These are phyloP conservation scores for Cistogaster globosa DNA, from an alignment of 2,888 invertebrate genomes.

Conservation along the genomic window DNA sequence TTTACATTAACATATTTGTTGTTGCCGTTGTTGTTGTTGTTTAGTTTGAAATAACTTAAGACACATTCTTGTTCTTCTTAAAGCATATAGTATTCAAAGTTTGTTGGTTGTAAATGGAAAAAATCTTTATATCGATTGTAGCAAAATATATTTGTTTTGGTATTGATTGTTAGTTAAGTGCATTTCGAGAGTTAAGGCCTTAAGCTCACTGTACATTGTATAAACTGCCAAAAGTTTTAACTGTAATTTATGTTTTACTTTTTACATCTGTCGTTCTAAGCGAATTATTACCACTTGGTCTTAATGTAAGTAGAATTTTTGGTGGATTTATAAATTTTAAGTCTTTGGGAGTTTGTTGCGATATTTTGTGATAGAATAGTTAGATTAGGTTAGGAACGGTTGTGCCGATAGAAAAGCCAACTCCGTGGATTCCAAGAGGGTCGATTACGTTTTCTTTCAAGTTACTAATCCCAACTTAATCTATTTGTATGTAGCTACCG, in stretches of 20 bases:
- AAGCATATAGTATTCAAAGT: constrained; percentile 5
- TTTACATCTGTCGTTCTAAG: not conserved
- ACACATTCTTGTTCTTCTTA: constrained; percentile 1
- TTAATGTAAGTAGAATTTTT: too few relatives aligned
- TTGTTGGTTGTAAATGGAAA: constrained; percentile 6
- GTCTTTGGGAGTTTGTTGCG: too few relatives aligned
- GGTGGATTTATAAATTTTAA: too few relatives aligned
- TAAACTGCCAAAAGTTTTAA: not conserved
- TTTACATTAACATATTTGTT: constrained; percentile 22
- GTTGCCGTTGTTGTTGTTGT: not conserved
- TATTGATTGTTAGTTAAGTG: constrained; percentile 49
- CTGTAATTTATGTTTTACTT: too few relatives aligned
- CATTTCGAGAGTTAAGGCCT: not conserved
- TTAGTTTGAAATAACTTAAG: constrained; percentile 3
- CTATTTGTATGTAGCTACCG: too few relatives aligned
- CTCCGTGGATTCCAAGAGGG: too few relatives aligned
- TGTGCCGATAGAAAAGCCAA: too few relatives aligned
- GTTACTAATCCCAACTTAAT: too few relatives aligned
- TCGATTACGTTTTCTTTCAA: too few relatives aligned
- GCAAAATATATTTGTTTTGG: constrained; percentile 28
- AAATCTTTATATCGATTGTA: constrained; percentile 55
- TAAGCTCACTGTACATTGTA: not conserved
- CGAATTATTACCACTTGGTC: too few relatives aligned
- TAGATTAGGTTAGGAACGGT: too few relatives aligned
- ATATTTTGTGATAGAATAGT: too few relatives aligned